Evolutionary conservation across 2,797 vertebrate species (phyloP).

Genomic region (Helarctos malayanus): DNA sequence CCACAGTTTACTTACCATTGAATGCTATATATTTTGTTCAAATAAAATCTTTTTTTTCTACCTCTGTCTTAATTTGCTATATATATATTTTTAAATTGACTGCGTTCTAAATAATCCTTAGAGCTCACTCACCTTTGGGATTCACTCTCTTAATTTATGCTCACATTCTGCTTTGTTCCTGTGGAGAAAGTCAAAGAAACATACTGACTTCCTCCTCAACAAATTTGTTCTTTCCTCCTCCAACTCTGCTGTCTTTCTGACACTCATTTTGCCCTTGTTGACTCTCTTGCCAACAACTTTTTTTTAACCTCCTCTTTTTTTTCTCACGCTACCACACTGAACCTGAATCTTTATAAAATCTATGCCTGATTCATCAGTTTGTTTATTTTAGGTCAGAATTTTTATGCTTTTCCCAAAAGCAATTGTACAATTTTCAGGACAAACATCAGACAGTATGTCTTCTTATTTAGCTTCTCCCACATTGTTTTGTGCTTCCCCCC

Average conservation of each 20-base stretch:
- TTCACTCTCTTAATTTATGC: slow-evolving; percentile 74
- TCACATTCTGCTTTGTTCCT: slow-evolving; percentile 79
- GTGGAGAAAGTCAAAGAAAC: slow-evolving; percentile 82
- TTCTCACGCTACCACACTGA: slow-evolving; percentile 70
- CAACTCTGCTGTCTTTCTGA: slow-evolving; percentile 76
- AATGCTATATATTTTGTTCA: slow-evolving; percentile 69
- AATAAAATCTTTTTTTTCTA: slow-evolving; percentile 73
- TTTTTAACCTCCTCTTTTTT: slow-evolving; percentile 54
- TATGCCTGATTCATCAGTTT: slow-evolving; percentile 73
- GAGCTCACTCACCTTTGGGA: slow-evolving; percentile 79
- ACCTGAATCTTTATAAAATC: slow-evolving; percentile 74
- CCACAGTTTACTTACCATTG: slow-evolving; percentile 49
- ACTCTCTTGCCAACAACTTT: slow-evolving; percentile 79
- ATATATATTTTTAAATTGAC: slow-evolving; percentile 40
- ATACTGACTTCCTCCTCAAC: slow-evolving; percentile 80
- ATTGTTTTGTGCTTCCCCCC: background rate
- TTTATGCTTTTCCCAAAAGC: slow-evolving; percentile 65
- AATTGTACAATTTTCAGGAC: slow-evolving; percentile 55
- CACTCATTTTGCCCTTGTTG: slow-evolving; percentile 82
- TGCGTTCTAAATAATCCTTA: slow-evolving; percentile 71
- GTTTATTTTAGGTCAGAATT: slow-evolving; percentile 68
- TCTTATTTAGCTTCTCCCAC: slow-evolving; percentile 12
- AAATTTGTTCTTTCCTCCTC: slow-evolving; percentile 80
- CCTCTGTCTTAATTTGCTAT: slow-evolving; percentile 70
- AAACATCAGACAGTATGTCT: slow-evolving; percentile 36